phyloP scores from a whole-genome alignment of 1,140 invertebrate genomes.

The Lysiphlebus fabarum region DNA sequence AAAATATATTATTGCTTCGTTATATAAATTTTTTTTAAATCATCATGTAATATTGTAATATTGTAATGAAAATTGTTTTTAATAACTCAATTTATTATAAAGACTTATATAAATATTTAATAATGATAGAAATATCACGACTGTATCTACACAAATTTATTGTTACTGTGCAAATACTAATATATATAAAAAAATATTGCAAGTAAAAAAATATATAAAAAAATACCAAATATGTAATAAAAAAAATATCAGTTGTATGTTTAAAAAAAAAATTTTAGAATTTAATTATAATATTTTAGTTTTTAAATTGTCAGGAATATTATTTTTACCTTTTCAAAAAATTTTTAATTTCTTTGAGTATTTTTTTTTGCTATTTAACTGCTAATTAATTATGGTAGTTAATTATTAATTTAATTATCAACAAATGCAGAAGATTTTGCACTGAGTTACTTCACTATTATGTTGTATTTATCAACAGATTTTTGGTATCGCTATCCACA shows the following conservation, averaged over 20 bases:
- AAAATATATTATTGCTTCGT: too few species aligned
- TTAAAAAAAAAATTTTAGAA: constrained; percentile 24
- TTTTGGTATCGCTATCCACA: background rate
- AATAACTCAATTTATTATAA: background rate
- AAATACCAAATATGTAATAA: constrained; percentile 33
- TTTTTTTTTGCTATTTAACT: background rate
- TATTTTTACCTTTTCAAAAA: background rate
- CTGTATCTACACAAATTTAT: constrained; percentile 23
- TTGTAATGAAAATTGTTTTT: too few species aligned
- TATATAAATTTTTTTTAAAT: too few species aligned
- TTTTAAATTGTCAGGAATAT: constrained; percentile 34
- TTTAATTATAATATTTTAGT: constrained; percentile 43
- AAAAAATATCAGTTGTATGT: constrained; percentile 25
- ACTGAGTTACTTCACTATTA: constrained; percentile 14
- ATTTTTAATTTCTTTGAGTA: too few species aligned
- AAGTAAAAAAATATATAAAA: background rate
- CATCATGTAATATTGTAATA: too few species aligned
- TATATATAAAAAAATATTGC: background rate
- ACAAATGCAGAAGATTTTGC: constrained; percentile 8
- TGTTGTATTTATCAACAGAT: background rate
- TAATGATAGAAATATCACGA: constrained; percentile 30
- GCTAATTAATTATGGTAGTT: too few species aligned
- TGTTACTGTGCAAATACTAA: background rate
- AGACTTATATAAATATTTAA: constrained; percentile 22
- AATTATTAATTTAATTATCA: too few species aligned